Base-by-base conservation (phyloP, 2,888 invertebrate species). In the Thecocarcelia acutangulata region DNA sequence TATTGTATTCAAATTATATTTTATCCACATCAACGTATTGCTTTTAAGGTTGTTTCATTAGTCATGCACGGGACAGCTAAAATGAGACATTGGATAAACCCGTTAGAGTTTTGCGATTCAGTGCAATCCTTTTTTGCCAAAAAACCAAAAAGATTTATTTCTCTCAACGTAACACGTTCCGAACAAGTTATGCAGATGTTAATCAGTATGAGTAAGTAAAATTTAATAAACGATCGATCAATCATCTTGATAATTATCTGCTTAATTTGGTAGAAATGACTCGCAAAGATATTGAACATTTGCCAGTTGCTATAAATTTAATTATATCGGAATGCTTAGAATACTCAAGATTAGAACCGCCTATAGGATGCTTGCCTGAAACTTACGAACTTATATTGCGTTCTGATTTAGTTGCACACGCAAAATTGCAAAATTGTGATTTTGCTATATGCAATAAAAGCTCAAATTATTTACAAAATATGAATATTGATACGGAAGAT, bases 361-460 rank as follows among this genome's bases (percentile, higher is more conserved):
- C 95, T 0, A 92, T 93, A 37, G 93, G 94, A 87, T 95, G 95
- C 94, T 93, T 94, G 0, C 91, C 92, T 64, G 92, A 93, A 75
- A 93, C 94, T 0, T 96, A 95, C 87, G 92, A 93, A 80, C 90
- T 96, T 9, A 92, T 96, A 52, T 93, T 93, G 85, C 92, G 95
- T 13, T 93, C 94, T 46, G 95, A 95, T 89, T 90, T 95, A 77
- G 93, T 94, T 0, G 92, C 92, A 0, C 92, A 93, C 84, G 92
- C 92, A 0, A 87, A 90, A 46, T 87, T 87, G 52, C 87, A 89
- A 0, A 86, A 86, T 17, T 50, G 84, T 48, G 66, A 80, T 46
- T 68, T 80, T 52, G 13, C 78, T 9, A 44, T 11, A 1, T 33
- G 46, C 11, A 72, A 75, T 15, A 73, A 66, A 19, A 75, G 73